A percentile compares a stretch with the other conserved stretches of the same genome.
Evolutionary conservation across 23 tunicate species (phyloP).

Genomic region (Halocynthia aurantium): DNA sequence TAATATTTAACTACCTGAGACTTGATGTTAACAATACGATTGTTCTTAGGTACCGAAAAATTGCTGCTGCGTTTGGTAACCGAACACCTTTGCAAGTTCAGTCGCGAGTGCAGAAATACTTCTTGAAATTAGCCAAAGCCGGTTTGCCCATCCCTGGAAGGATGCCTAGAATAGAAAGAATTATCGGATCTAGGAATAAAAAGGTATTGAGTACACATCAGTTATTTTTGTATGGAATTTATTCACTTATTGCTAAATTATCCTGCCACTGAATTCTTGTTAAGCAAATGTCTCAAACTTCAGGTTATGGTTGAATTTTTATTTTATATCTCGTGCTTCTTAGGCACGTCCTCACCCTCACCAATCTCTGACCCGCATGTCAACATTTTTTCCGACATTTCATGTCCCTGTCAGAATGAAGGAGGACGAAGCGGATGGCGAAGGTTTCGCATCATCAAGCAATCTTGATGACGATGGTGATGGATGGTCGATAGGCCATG

Average conservation of each 20-base stretch:
- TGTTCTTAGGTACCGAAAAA: slow-evolving; percentile 53
- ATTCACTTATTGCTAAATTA: too few species aligned
- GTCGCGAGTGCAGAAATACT: slow-evolving; percentile 84
- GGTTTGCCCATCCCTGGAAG: slow-evolving; percentile 75
- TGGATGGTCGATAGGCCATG: slow-evolving; percentile 30
- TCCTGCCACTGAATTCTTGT: too few species aligned
- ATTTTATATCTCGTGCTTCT: neutral
- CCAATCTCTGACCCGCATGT: slow-evolving; percentile 42
- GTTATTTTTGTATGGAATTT: neutral
- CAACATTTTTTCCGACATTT: slow-evolving; percentile 77
- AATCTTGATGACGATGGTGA: slow-evolving; percentile 36
- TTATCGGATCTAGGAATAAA: slow-evolving; percentile 9
- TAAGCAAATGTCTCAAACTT: too few species aligned
- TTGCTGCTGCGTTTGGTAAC: slow-evolving; percentile 64
- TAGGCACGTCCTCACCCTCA: slow-evolving; percentile 76
- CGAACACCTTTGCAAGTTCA: slow-evolving; percentile 89
- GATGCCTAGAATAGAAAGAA: slow-evolving; percentile 63
- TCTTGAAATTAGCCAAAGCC: slow-evolving; percentile 83
- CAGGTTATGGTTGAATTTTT: neutral
- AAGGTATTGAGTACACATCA: neutral
- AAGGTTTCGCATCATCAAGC: neutral
- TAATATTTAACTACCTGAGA: neutral
- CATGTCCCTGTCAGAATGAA: slow-evolving; percentile 79
- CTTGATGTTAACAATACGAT: neutral
- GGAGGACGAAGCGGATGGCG: slow-evolving; percentile 30